phyloP scores from a whole-genome alignment of 2,888 invertebrate species.

The Eucriotettix oculatus region DNA sequence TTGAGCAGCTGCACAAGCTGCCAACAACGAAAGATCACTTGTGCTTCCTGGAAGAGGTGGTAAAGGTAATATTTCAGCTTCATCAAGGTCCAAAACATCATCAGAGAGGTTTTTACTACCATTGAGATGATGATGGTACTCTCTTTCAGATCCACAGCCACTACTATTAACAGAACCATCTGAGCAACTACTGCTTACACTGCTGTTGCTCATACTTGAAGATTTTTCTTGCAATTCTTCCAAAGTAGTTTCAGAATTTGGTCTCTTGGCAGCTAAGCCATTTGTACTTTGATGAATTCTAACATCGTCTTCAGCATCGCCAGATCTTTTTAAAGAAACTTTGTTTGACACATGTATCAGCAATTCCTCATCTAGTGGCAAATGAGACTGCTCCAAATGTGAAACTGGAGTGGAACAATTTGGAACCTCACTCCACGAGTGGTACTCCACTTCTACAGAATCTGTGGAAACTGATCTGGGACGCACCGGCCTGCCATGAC shows the following conservation, averaged over 20 bases:
- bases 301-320: neutral
- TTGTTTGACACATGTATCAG: neutral
- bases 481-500: no score
- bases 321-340: neutral
- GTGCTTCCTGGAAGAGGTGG: constrained; percentile 6
- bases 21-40: constrained; percentile 4
- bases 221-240: neutral
- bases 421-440: neutral
- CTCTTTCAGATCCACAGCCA: neutral
- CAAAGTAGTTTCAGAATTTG: neutral
- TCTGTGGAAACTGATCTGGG: constrained; percentile 3
- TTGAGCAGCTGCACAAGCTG: constrained; percentile 3
- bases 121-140: neutral
- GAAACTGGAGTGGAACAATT: neutral
- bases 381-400: no score
- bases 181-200: neutral
- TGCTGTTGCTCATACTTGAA: neutral
- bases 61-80: constrained; percentile 1
- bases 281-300: neutral
- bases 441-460: constrained; percentile 2
- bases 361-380: no score
- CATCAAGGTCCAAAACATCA: neutral
- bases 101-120: neutral
- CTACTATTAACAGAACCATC: neutral
- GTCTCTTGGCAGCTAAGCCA: neutral